Evolutionary conservation across 2,113 vertebrate genomes (phyloP), one percentile per base, ranked within the genome.

Genomic region (Corvus moneduloides): DNA sequence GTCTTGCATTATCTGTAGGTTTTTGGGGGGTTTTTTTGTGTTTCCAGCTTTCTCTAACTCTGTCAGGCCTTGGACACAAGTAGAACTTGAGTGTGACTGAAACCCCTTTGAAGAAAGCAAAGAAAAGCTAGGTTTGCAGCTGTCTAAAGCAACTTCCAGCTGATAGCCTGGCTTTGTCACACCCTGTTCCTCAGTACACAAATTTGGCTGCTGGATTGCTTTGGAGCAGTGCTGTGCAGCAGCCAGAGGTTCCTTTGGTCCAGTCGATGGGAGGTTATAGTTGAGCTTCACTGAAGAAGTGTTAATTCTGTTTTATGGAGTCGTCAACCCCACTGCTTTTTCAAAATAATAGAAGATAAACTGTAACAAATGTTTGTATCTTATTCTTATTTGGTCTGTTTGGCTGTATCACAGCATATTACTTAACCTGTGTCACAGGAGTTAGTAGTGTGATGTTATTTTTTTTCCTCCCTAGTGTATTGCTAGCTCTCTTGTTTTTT

Each of bases 281-380:
- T 49, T 24, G 21, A 71, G 17, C 43, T 62, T 85, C 17, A 1
- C 51, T 73, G 71, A 54, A 46, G 39, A 91, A 66, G 39, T 85
- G 74, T 83, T 76, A 90, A 54, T 79, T 93, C 81, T 87, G 26
- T 27, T 76, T 93, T 80, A 48, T 63, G 77, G 32, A 82, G 41
- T 62, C 58, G 41, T 77, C 46, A 78, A 3, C 18, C 22, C 22
- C 1, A 1, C 14, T 46, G 44, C 37, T 83, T 58, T 83, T 87
- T 73, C 54, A 83, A 90, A 85, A 71, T 90, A 94, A 79, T 26
- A 73, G 16, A 72, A 61, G 58, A 62, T 37, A 61, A 73, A 39
- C 32, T n/a, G 63, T 58, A 84, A 62, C 39, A 72, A 76, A 49
- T 69, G 32, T 44, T 91, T 79, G 23, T 58, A 8, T 73, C 35